Percentiles rank a stretch among this genome's conserved stretches.
These are phyloP conservation scores for Periophthalmodon schlosseri DNA, from an alignment of 2,113 vertebrate species.

Conservation along the genomic window DNA sequence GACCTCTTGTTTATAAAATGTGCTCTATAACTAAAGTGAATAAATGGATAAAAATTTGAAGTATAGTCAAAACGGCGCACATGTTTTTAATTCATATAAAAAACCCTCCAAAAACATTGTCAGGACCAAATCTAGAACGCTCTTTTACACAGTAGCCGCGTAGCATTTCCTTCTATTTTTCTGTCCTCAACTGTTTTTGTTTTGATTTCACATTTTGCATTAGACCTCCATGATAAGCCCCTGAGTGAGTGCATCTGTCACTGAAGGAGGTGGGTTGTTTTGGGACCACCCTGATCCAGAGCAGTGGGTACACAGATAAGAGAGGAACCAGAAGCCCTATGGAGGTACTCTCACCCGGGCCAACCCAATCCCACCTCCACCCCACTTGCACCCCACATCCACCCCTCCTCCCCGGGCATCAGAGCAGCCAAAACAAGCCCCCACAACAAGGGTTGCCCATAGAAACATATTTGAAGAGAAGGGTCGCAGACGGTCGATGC, in stretches of 20 bases:
- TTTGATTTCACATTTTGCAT: neutral
- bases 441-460: neutral
- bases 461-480: no score
- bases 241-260: neutral
- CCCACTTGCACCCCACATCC: conserved; percentile 1
- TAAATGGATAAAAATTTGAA: no score
- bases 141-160: neutral
- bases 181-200: neutral
- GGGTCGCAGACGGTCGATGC: no score
- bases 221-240: neutral
- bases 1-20: no score
- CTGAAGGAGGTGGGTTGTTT: neutral
- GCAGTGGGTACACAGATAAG: neutral
- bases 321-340: neutral
- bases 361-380: conserved; percentile 9
- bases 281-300: conserved; percentile 1
- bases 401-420: neutral
- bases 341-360: neutral
- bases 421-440: conserved; percentile 53
- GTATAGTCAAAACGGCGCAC: no score
- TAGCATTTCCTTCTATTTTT: neutral
- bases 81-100: no score
- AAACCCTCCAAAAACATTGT: neutral
- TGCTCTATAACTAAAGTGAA: no score
- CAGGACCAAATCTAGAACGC: neutral